Percentiles rank a stretch among this genome's conserved stretches.
Evolutionary conservation across 2,113 vertebrate genomes (phyloP).

Genomic region (Xerus inauris): DNA sequence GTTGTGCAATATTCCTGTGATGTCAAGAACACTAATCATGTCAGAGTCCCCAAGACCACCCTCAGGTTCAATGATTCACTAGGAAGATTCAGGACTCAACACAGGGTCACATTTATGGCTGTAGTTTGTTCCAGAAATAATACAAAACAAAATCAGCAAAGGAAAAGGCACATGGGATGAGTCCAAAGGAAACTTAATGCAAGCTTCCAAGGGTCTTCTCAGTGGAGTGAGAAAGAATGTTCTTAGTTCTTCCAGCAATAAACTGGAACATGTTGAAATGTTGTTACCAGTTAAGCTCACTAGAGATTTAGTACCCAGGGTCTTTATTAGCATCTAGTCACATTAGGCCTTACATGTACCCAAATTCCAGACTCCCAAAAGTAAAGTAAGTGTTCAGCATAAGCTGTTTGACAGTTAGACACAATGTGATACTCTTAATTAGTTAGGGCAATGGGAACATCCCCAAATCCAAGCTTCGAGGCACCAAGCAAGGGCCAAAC

Average conservation of each 20-base stretch:
- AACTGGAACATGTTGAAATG: background rate
- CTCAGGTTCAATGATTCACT: background rate
- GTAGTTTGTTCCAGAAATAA: background rate
- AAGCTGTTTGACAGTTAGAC: background rate
- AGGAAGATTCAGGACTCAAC: background rate
- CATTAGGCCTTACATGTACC: background rate
- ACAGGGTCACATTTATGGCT: background rate
- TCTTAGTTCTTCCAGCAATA: background rate
- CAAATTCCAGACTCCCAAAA: slow-evolving; percentile 11
- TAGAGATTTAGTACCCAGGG: background rate
- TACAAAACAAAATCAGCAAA: slow-evolving; percentile 1
- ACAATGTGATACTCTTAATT: background rate
- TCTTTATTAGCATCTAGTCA: background rate
- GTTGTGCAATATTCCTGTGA: background rate
- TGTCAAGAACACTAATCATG: background rate
- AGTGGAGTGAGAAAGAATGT: background rate
- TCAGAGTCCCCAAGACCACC: background rate
- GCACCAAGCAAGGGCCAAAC: background rate
- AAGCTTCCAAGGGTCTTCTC: background rate
- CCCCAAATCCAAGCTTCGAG: background rate
- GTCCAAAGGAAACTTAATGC: background rate
- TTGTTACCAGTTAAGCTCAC: background rate
- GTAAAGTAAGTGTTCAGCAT: background rate
- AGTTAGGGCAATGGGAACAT: background rate
- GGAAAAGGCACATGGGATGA: background rate